phyloP scores from a whole-genome alignment of 37 sponge, comb jelly and placozoan genomes.

The Aphrocallistes beatrix region DNA sequence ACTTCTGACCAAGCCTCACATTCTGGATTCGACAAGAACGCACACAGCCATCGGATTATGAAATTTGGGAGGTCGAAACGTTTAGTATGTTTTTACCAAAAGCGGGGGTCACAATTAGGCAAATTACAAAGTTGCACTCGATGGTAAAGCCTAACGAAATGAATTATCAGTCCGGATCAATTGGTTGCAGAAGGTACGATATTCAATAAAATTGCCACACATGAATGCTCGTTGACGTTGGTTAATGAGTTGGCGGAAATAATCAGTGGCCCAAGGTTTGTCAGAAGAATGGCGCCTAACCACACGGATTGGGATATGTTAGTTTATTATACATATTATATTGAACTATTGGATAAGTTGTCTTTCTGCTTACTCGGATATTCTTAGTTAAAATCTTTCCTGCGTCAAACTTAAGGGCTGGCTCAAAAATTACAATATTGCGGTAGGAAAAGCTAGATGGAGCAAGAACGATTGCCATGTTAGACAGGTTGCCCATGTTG shows the following conservation, averaged over 20 bases:
- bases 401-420: conserved; percentile 1
- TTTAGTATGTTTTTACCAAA: background rate
- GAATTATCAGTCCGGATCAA: background rate
- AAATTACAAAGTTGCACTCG: background rate
- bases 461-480: background rate
- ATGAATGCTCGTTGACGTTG: background rate
- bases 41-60: too few relatives aligned
- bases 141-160: background rate
- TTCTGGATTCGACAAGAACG: too few relatives aligned
- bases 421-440: background rate
- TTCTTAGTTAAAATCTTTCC: background rate
- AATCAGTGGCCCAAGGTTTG: background rate
- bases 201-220: background rate
- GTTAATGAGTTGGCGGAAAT: background rate
- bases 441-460: background rate
- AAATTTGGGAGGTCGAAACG: too few relatives aligned
- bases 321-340: background rate
- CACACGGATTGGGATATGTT: background rate
- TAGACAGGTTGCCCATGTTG: background rate
- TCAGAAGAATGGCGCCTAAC: background rate
- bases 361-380: background rate
- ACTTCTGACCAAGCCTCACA: too few relatives aligned
- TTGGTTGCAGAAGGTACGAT: background rate
- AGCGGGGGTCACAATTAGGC: background rate
- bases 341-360: background rate